Evolutionary conservation across 2,888 invertebrate species (phyloP).

Genomic region (Epinotia demarniana): DNA sequence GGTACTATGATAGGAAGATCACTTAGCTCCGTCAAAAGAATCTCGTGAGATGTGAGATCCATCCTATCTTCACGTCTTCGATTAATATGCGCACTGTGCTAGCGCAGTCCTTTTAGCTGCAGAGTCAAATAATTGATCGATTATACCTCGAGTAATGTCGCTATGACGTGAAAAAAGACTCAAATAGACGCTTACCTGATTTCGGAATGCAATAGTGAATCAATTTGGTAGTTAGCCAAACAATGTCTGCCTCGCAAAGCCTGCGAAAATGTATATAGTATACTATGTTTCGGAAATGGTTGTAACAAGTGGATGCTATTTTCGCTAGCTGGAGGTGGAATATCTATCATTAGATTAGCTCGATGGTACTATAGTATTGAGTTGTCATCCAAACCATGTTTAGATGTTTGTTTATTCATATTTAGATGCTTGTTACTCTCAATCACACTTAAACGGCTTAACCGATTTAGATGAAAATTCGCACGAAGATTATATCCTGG

Average conservation of each 20-base stretch:
- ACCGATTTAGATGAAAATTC: too few species aligned
- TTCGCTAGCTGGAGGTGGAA: too few species aligned
- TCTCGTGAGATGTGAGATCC: slow-evolving; percentile 24
- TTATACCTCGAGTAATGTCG: slow-evolving; percentile 71
- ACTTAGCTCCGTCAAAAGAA: slow-evolving; percentile 14
- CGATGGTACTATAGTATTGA: too few species aligned
- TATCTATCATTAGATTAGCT: too few species aligned
- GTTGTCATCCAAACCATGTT: too few species aligned
- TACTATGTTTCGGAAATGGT: background rate
- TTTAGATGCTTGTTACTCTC: too few species aligned
- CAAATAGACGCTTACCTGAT: slow-evolving; percentile 54
- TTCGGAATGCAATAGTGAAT: slow-evolving; percentile 47
- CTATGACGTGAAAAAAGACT: slow-evolving; percentile 67
- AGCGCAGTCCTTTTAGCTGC: slow-evolving; percentile 73
- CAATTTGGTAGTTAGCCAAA: slow-evolving; percentile 54
- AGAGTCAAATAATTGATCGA: slow-evolving; percentile 81
- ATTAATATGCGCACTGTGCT: slow-evolving; percentile 77
- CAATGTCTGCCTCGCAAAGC: slow-evolving; percentile 44
- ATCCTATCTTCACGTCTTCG: slow-evolving; percentile 62
- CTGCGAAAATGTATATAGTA: background rate
- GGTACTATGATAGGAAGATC: background rate
- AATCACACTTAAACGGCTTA: too few species aligned
- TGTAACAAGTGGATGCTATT: background rate
- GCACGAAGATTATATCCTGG: too few species aligned
- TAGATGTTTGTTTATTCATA: too few species aligned